These are phyloP conservation scores for Cyprinella venusta DNA, from an alignment of 2,797 vertebrate genomes.

Conservation along the genomic window DNA sequence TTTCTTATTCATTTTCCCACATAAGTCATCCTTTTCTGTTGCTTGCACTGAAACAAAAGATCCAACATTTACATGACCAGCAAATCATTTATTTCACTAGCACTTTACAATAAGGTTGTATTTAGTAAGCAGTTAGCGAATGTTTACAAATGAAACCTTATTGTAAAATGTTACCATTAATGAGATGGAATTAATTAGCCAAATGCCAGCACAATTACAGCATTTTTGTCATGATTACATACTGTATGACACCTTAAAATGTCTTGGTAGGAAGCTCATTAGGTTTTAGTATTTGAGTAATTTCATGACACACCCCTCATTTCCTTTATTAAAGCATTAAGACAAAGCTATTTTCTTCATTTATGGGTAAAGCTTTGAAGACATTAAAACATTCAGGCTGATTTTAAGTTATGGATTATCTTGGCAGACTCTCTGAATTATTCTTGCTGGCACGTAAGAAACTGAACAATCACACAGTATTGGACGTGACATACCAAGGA, in stretches of 20 bases:
- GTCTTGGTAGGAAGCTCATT: constrained; percentile 1
- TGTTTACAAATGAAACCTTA: constrained; percentile 1
- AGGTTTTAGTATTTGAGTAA: constrained; percentile 16
- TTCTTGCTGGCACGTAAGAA: constrained; percentile 34
- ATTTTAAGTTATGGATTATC: constrained; percentile 19
- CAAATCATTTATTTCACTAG: not conserved
- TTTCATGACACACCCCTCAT: not conserved
- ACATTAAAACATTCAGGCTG: constrained; percentile 8
- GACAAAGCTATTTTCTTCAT: constrained; percentile 2
- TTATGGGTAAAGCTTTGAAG: constrained; percentile 6
- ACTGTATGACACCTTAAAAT: constrained; percentile 6
- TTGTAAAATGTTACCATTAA: not conserved
- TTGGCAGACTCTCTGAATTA: constrained; percentile 36
- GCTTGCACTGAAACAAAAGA: not conserved
- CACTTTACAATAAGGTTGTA: constrained; percentile 6
- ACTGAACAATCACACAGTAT: constrained; percentile 15
- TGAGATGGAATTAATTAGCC: not conserved
- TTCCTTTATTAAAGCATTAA: not conserved
- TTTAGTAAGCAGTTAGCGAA: not conserved
- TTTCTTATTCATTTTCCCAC: not conserved
- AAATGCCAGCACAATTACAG: not conserved
- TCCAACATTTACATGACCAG: not conserved
- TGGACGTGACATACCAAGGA: constrained; percentile 19
- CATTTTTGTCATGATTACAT: not conserved
- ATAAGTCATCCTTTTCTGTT: constrained; percentile 1